phyloP scores from a whole-genome alignment of 2,113 vertebrate species.

The Meleagris gallopavo region DNA sequence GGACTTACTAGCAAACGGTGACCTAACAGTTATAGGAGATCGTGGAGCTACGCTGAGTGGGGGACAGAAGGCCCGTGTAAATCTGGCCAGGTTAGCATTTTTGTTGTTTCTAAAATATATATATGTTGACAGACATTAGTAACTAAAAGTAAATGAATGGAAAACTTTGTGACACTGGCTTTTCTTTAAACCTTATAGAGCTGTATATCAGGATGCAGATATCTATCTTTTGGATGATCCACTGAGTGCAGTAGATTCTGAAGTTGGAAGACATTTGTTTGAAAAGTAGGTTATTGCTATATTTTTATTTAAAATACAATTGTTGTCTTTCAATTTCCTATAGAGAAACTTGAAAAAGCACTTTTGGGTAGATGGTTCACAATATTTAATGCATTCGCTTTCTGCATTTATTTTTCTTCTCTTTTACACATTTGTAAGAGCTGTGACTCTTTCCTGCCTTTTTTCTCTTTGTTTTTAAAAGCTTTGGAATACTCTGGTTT shows the following conservation, averaged over 20 bases:
- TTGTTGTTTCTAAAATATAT: background rate
- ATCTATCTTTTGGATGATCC: slow-evolving; percentile 96
- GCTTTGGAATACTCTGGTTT: background rate
- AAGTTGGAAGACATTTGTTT: slow-evolving; percentile 92
- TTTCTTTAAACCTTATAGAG: slow-evolving; percentile 75
- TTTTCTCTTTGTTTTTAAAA: slow-evolving; percentile 1
- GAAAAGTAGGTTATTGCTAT: slow-evolving; percentile 85
- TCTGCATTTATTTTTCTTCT: background rate
- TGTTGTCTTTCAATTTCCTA: background rate
- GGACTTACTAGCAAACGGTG: slow-evolving; percentile 87
- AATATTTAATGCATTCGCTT: background rate
- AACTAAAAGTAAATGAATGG: background rate
- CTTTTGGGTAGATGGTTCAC: background rate
- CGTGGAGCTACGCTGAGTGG: slow-evolving; percentile 92
- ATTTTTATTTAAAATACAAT: background rate
- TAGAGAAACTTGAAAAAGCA: background rate
- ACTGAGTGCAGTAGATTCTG: slow-evolving; percentile 93
- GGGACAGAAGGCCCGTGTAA: slow-evolving; percentile 94
- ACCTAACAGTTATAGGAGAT: slow-evolving; percentile 91
- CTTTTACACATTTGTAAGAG: background rate
- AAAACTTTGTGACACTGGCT: background rate
- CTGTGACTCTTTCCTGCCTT: background rate
- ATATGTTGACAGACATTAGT: background rate
- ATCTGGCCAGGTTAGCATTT: slow-evolving; percentile 86
- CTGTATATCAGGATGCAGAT: slow-evolving; percentile 95